These are phyloP conservation scores for Andrena marginata DNA, from an alignment of 2,888 invertebrate species.

Conservation along the genomic window DNA sequence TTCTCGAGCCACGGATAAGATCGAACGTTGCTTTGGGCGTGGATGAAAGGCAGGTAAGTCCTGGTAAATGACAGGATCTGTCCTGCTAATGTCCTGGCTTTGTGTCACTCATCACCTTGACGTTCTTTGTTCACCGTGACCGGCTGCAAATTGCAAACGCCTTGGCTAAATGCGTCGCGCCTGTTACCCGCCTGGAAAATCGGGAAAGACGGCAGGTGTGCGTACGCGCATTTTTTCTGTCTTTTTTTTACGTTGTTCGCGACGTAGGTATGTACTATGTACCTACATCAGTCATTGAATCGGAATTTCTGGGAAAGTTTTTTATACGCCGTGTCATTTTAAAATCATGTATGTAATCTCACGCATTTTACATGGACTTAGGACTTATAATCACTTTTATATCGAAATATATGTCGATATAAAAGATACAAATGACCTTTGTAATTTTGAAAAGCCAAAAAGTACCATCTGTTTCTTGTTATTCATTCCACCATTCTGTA, in stretches of 20 bases:
- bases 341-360: too few species aligned
- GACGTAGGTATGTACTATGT: not conserved
- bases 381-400: too few species aligned
- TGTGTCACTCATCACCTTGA: constrained; percentile 69
- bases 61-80: constrained; percentile 68
- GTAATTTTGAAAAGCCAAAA: too few species aligned
- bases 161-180: constrained; percentile 22
- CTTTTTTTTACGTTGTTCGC: not conserved
- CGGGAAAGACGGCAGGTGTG: constrained; percentile 45
- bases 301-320: not conserved
- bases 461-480: too few species aligned
- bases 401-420: too few species aligned
- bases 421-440: too few species aligned
- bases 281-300: not conserved
- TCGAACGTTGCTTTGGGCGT: constrained; percentile 36
- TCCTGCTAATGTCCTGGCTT: constrained; percentile 71
- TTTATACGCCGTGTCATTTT: too few species aligned
- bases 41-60: constrained; percentile 69
- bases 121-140: constrained; percentile 47
- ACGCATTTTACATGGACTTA: too few species aligned
- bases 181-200: constrained; percentile 41
- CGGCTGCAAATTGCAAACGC: constrained; percentile 52
- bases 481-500: too few species aligned
- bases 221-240: not conserved
- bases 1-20: constrained; percentile 46